A percentile compares a stretch with the other conserved stretches of the same genome.
Evolutionary conservation across 2,113 vertebrate species (phyloP).

Genomic region (Cyanoramphus novaezelandiae): DNA sequence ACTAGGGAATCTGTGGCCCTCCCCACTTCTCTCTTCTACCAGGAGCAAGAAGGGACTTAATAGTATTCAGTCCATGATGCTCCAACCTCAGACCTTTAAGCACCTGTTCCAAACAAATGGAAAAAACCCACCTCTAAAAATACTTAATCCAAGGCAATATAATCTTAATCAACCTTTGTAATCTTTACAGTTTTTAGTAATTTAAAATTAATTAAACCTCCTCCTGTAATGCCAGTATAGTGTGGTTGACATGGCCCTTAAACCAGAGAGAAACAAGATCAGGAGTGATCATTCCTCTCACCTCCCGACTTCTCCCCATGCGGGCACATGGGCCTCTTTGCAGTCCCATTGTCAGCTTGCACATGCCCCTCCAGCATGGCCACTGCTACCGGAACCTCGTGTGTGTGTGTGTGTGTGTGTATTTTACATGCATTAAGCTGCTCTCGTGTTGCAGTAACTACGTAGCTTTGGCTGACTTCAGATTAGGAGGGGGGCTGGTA

Average conservation of each 20-base stretch:
- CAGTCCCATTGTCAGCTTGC: not conserved
- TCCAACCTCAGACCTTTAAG: not conserved
- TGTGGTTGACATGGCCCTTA: not conserved
- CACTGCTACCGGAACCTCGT: not conserved
- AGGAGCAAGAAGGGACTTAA: not conserved
- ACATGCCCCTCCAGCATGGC: not conserved
- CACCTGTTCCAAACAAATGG: not conserved
- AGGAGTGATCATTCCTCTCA: not conserved
- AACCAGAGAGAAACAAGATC: not conserved
- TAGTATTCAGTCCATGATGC: rapidly evolving
- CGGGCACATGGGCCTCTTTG: not conserved
- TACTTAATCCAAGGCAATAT: not conserved
- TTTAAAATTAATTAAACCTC: not conserved
- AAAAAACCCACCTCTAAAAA: rapidly evolving
- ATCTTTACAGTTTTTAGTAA: not conserved
- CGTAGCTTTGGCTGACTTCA: not conserved
- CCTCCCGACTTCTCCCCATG: not conserved
- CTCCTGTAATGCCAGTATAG: not conserved
- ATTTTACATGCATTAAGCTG: not conserved
- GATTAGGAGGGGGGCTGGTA: not conserved
- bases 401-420: too few relatives aligned
- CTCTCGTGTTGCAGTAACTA: not conserved
- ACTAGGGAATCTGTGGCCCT: not conserved
- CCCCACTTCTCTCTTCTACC: not conserved
- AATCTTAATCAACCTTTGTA: not conserved